These are phyloP conservation scores for Agrenia bidenticulata DNA, from an alignment of 2,888 invertebrate species.

Conservation along the genomic window DNA sequence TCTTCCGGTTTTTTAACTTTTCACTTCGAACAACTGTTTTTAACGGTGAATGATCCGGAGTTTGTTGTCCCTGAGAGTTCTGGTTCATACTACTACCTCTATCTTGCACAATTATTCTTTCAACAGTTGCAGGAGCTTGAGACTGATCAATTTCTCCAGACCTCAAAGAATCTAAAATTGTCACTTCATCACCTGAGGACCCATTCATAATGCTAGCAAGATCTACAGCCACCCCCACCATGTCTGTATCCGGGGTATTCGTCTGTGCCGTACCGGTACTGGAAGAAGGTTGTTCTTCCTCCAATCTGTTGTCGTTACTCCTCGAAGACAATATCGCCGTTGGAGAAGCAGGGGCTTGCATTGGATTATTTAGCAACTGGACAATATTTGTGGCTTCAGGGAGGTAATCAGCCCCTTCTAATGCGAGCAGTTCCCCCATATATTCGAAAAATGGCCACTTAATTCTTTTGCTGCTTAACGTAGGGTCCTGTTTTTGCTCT, in stretches of 20 bases:
- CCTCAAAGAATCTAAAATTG: not conserved
- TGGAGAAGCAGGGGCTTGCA: too few species aligned
- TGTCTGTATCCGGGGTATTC: not conserved
- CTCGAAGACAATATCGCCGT: too few species aligned
- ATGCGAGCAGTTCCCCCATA: conserved; percentile 22
- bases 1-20: not conserved
- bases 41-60: not conserved
- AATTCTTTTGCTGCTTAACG: conserved; percentile 13
- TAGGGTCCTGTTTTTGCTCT: conserved; percentile 30
- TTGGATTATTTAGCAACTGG: conserved; percentile 18
- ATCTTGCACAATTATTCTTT: too few species aligned
- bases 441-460: conserved; percentile 39
- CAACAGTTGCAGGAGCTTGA: not conserved
- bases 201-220: not conserved
- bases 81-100: too few species aligned
- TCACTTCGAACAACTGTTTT: not conserved
- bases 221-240: not conserved
- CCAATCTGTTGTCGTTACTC: too few species aligned
- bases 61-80: too few species aligned
- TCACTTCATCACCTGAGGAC: not conserved
- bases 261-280: too few species aligned
- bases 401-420: conserved; percentile 30
- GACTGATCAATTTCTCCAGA: not conserved
- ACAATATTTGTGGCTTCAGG: conserved; percentile 26
- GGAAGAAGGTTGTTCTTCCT: too few species aligned